Conservation (phyloP, 2,888 invertebrate genomes). For the Yponomeuta sedellus region DNA sequence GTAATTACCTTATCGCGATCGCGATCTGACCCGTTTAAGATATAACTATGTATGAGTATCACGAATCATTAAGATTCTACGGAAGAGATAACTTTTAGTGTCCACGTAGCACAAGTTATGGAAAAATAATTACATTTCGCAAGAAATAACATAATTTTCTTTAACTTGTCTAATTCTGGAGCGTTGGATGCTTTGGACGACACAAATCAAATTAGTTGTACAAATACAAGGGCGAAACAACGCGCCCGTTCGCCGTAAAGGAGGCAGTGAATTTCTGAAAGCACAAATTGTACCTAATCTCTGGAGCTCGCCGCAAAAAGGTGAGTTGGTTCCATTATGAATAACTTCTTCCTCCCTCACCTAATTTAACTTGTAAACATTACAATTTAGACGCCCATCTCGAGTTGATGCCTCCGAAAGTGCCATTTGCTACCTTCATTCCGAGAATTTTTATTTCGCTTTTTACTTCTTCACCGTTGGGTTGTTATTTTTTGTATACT, state of each 20-base stretch:
- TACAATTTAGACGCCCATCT: slow-evolving; percentile 64
- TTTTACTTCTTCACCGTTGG: slow-evolving; percentile 41
- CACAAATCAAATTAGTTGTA: slow-evolving; percentile 41
- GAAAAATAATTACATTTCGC: neutral
- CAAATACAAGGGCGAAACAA: slow-evolving; percentile 27
- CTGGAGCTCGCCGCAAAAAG: slow-evolving; percentile 45
- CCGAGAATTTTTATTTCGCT: slow-evolving; percentile 52
- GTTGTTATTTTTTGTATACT: slow-evolving; percentile 18
- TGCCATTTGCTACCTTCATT: slow-evolving; percentile 59
- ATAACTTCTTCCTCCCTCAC: slow-evolving; percentile 58
- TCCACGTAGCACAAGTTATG: too few relatives aligned
- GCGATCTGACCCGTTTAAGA: too few relatives aligned
- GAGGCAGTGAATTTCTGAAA: slow-evolving; percentile 10
- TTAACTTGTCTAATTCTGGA: slow-evolving; percentile 27
- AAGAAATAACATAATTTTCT: neutral
- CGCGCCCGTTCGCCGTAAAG: neutral
- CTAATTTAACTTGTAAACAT: slow-evolving; percentile 73
- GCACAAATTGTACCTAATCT: slow-evolving; percentile 55
- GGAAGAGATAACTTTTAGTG: too few relatives aligned
- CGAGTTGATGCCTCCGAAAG: slow-evolving; percentile 60
- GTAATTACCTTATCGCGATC: too few relatives aligned
- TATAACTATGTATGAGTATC: too few relatives aligned
- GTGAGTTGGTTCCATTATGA: slow-evolving; percentile 54
- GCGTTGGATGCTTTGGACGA: slow-evolving; percentile 25
- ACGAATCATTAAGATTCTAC: too few relatives aligned